phyloP scores from a whole-genome alignment of 2,888 invertebrate genomes.

The Watsonalla cultraria region DNA sequence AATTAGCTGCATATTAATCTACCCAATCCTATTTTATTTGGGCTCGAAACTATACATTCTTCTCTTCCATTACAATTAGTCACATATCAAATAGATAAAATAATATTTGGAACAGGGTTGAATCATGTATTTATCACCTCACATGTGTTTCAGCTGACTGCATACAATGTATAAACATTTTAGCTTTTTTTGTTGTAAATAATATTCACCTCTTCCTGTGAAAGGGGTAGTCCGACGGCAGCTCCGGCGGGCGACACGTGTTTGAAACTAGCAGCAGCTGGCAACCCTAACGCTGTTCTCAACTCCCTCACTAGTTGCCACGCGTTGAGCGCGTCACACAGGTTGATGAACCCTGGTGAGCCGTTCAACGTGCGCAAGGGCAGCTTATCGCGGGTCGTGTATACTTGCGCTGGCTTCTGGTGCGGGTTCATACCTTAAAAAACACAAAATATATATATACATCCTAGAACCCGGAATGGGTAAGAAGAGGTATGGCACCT shows the following conservation, averaged over 20 bases:
- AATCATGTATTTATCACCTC: background rate
- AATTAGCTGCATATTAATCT: too few relatives aligned
- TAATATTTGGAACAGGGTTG: too few relatives aligned
- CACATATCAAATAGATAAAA: too few relatives aligned
- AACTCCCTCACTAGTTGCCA: slow-evolving; percentile 97
- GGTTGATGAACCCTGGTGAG: slow-evolving; percentile 97
- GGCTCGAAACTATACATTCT: too few relatives aligned
- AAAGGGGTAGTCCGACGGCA: slow-evolving; percentile 91
- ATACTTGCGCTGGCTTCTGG: slow-evolving; percentile 96
- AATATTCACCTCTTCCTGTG: slow-evolving; percentile 79
- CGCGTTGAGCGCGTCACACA: slow-evolving; percentile 97
- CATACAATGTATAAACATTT: too few relatives aligned
- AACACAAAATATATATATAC: too few relatives aligned
- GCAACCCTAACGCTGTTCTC: slow-evolving; percentile 85
- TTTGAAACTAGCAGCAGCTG: slow-evolving; percentile 98
- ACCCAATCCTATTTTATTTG: too few relatives aligned
- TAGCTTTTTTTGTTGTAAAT: too few relatives aligned
- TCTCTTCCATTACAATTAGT: too few relatives aligned
- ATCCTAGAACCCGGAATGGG: too few relatives aligned
- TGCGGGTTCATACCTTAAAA: slow-evolving; percentile 94
- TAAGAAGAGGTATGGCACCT: too few relatives aligned
- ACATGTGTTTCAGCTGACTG: too few relatives aligned
- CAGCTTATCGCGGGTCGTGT: slow-evolving; percentile 86
- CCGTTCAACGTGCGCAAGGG: slow-evolving; percentile 95
- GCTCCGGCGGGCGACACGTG: slow-evolving; percentile 99